A percentile compares a stretch with the other conserved stretches of the same genome.
phyloP scores from a whole-genome alignment of 2,797 vertebrate species.

The Eleutherodactylus coqui region DNA sequence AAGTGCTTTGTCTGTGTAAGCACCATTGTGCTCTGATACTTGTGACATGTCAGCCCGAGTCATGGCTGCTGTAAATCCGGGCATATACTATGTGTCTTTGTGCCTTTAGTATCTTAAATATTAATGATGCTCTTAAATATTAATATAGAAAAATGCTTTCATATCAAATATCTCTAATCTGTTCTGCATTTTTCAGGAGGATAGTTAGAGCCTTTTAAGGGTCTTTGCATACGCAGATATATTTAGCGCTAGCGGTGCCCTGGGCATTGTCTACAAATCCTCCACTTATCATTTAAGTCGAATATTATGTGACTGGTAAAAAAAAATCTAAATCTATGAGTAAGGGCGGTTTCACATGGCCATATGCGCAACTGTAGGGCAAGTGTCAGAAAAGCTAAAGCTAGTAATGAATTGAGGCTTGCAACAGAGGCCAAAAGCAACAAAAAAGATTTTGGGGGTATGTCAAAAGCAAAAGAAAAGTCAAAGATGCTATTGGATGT shows the following conservation, averaged over 20 bases:
- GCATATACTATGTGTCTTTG: neutral
- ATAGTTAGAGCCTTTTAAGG: slow-evolving; percentile 14
- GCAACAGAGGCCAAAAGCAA: no score
- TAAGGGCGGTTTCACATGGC: no score
- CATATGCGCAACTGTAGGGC: no score
- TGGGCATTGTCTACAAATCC: neutral
- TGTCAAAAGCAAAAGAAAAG: no score
- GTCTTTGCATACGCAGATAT: neutral
- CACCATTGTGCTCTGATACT: slow-evolving; percentile 1
- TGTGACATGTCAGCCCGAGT: slow-evolving; percentile 12
- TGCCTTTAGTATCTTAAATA: slow-evolving; percentile 11
- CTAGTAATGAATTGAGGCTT: no score
- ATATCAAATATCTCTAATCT: slow-evolving; percentile 29
- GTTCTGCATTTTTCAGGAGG: slow-evolving; percentile 7
- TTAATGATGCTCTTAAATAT: slow-evolving; percentile 33
- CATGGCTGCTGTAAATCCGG: neutral
- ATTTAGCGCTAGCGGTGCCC: neutral
- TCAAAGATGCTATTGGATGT: no score
- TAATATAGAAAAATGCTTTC: slow-evolving; percentile 37
- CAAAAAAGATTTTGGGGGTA: no score
- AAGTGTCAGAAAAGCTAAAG: no score
- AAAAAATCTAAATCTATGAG: neutral
- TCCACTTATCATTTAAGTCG: neutral
- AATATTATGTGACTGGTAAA: neutral
- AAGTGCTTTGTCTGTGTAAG: slow-evolving; percentile 12